Conservation (phyloP, 2,888 invertebrate species). For the Neoitamus cyanurus region DNA sequence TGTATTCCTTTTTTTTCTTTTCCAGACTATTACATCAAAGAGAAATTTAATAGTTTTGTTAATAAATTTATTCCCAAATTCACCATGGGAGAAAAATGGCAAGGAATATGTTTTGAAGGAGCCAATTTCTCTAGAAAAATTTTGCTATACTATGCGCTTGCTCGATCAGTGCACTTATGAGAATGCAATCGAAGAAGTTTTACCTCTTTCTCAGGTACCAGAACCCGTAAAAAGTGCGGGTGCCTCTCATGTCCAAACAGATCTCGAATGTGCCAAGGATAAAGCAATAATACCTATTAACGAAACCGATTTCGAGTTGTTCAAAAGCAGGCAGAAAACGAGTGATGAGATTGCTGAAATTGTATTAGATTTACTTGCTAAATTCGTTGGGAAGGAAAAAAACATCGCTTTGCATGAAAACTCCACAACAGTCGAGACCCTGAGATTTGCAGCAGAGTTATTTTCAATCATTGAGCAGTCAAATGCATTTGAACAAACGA, state of each 20-base stretch:
- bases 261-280: not conserved
- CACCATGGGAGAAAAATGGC: slow-evolving; percentile 61
- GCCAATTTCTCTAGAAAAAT: not conserved
- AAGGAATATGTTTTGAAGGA: slow-evolving; percentile 13
- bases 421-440: slow-evolving; percentile 59
- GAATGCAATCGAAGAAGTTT: not conserved
- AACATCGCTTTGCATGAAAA: slow-evolving; percentile 57
- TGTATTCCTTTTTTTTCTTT: not conserved
- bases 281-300: not conserved
- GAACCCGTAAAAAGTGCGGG: not conserved
- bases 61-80: slow-evolving; percentile 65
- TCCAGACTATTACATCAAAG: slow-evolving; percentile 63
- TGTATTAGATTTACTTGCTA: slow-evolving; percentile 60
- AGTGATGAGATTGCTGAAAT: slow-evolving; percentile 63
- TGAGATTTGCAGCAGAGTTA: slow-evolving; percentile 62
- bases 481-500: slow-evolving; percentile 54
- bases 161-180: not conserved
- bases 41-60: slow-evolving; percentile 61
- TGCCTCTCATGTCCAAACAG: not conserved
- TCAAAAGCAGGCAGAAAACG: slow-evolving; percentile 55
- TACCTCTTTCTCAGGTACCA: not conserved
- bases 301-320: slow-evolving; percentile 54
- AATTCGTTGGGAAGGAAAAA: slow-evolving; percentile 60
- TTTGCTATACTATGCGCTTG: not conserved
- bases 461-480: slow-evolving; percentile 54